Conservation (phyloP, 2,797 vertebrate genomes). For the Falco biarmicus region DNA sequence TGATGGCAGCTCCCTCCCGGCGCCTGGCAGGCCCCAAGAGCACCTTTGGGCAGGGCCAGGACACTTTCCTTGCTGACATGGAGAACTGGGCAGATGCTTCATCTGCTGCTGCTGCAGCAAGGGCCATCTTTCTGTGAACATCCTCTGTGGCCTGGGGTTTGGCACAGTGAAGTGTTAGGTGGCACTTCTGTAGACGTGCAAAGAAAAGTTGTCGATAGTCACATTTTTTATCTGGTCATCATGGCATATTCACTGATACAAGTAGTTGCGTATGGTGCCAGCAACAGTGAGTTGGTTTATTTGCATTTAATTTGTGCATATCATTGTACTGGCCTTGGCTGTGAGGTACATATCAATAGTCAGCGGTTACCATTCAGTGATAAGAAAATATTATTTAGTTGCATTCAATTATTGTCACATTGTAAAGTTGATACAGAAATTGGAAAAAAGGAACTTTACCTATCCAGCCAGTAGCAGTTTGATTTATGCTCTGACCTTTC, state of each 20-base stretch:
- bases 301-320: neutral
- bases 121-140: neutral
- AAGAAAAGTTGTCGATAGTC: neutral
- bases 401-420: neutral
- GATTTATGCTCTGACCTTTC: neutral
- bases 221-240: neutral
- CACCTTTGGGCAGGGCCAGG: accelerated
- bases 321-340: neutral
- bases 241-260: accelerated
- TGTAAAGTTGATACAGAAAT: neutral
- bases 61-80: accelerated
- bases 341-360: neutral
- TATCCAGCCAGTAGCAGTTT: neutral
- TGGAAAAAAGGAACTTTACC: neutral
- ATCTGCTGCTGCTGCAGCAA: neutral
- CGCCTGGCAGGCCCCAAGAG: neutral
- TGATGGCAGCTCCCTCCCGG: neutral
- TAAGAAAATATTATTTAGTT: neutral
- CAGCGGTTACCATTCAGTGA: neutral
- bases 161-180: neutral
- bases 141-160: neutral
- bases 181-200: neutral
- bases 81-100: neutral
- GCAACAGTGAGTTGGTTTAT: neutral
- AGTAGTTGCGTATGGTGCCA: neutral